Conservation (phyloP, 2,888 invertebrate genomes). For the Cloeon dipterum region DNA sequence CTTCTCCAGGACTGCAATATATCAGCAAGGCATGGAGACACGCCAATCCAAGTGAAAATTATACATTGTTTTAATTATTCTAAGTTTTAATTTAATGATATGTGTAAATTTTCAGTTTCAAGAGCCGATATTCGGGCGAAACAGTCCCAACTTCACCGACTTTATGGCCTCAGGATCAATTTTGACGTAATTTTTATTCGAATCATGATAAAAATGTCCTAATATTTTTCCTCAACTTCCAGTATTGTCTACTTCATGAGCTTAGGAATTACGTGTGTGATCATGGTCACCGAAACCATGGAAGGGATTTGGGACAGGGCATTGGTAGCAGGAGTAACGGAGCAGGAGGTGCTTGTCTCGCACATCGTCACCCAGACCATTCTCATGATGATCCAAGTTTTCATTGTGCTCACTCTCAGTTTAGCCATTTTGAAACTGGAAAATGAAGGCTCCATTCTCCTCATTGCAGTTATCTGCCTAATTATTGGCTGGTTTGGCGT, state of each 20-base stretch:
- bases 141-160: slow-evolving; percentile 67
- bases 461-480: slow-evolving; percentile 51
- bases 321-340: slow-evolving; percentile 25
- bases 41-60: no score
- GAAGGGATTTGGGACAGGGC: neutral
- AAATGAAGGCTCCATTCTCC: slow-evolving; percentile 45
- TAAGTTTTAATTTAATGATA: no score
- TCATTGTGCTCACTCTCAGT: slow-evolving; percentile 52
- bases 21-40: no score
- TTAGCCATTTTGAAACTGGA: slow-evolving; percentile 58
- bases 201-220: slow-evolving; percentile 1
- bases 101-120: slow-evolving; percentile 35
- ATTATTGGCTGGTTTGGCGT: slow-evolving; percentile 80
- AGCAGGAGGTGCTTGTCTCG: slow-evolving; percentile 63
- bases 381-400: slow-evolving; percentile 63
- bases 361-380: slow-evolving; percentile 74
- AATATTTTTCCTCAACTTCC: slow-evolving; percentile 1
- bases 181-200: slow-evolving; percentile 38
- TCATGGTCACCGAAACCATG: neutral
- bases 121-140: slow-evolving; percentile 48
- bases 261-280: neutral
- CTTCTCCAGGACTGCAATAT: no score
- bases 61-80: no score
- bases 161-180: slow-evolving; percentile 88
- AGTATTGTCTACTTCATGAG: neutral